phyloP scores from a whole-genome alignment of 2,888 invertebrate genomes.

The Craniophora ligustri region DNA sequence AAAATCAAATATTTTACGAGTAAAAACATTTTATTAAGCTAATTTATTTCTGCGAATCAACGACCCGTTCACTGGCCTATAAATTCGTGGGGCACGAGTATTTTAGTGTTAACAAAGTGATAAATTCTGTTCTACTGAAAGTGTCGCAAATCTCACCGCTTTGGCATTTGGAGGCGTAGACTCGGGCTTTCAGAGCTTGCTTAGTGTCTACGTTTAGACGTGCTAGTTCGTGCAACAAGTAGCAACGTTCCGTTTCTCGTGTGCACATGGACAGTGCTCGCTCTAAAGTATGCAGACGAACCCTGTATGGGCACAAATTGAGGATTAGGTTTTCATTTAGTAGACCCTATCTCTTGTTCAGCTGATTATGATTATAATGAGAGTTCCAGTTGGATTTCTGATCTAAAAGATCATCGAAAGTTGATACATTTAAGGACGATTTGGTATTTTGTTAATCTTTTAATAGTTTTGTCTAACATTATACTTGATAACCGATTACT shows the following conservation, averaged over 20 bases:
- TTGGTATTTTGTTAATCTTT: too few relatives aligned
- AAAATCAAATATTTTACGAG: slow-evolving; percentile 27
- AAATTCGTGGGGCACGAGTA: slow-evolving; percentile 34
- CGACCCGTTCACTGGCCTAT: slow-evolving; percentile 33
- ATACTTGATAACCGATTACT: too few relatives aligned
- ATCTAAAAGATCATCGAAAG: too few relatives aligned
- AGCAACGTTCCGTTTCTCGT: slow-evolving; percentile 76
- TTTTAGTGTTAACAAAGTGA: slow-evolving; percentile 40
- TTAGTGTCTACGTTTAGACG: slow-evolving; percentile 77
- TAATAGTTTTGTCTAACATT: too few relatives aligned
- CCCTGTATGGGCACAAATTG: slow-evolving; percentile 55
- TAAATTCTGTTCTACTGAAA: slow-evolving; percentile 32
- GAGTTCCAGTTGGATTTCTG: too few relatives aligned
- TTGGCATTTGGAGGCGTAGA: slow-evolving; percentile 78
- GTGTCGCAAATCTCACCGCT: slow-evolving; percentile 63
- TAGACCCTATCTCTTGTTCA: not conserved
- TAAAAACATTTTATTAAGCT: slow-evolving; percentile 23
- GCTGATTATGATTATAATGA: too few relatives aligned
- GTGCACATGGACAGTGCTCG: slow-evolving; percentile 69
- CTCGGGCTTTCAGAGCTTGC: slow-evolving; percentile 72
- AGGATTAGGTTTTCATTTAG: not conserved
- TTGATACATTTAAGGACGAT: too few relatives aligned
- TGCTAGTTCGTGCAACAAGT: slow-evolving; percentile 78
- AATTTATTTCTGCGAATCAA: slow-evolving; percentile 43
- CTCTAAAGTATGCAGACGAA: slow-evolving; percentile 73